Evolutionary conservation across 2,797 vertebrate species (phyloP).

Genomic region (Pseudochirops cupreus): DNA sequence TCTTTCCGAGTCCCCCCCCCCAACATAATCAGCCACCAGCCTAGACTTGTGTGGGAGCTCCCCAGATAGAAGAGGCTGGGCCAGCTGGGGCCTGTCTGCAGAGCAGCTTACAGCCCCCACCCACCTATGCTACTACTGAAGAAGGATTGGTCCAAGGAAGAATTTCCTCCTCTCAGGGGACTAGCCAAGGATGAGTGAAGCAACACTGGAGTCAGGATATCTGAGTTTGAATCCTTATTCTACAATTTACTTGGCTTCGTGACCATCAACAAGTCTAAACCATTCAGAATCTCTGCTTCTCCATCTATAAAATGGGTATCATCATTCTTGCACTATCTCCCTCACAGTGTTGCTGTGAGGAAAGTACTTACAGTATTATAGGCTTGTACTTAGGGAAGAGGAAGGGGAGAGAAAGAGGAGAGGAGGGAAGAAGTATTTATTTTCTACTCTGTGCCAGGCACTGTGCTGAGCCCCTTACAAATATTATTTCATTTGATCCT

Average conservation of each 20-base stretch:
- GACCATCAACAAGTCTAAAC: neutral
- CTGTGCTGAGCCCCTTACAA: neutral
- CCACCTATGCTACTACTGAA: neutral
- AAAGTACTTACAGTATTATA: neutral
- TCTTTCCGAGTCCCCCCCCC: neutral
- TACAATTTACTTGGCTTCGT: neutral
- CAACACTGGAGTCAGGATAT: neutral
- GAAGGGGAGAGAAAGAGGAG: neutral
- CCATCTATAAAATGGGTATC: neutral
- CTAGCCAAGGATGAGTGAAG: neutral
- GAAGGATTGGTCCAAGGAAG: neutral
- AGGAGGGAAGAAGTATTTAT: neutral
- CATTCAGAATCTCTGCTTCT: neutral
- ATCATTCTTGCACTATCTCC: neutral
- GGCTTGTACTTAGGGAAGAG: neutral
- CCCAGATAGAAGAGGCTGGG: neutral
- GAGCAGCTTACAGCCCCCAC: slow-evolving; percentile 20
- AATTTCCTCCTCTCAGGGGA: neutral
- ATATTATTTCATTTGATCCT: neutral
- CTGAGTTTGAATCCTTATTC: neutral
- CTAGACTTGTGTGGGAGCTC: neutral
- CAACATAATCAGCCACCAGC: neutral
- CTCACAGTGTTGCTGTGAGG: neutral
- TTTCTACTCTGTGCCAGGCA: neutral
- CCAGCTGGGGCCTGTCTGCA: neutral